Percentiles rank a stretch among this genome's conserved stretches.
phyloP scores from a whole-genome alignment of 2,888 invertebrate species.

The Drosophila incognita region DNA sequence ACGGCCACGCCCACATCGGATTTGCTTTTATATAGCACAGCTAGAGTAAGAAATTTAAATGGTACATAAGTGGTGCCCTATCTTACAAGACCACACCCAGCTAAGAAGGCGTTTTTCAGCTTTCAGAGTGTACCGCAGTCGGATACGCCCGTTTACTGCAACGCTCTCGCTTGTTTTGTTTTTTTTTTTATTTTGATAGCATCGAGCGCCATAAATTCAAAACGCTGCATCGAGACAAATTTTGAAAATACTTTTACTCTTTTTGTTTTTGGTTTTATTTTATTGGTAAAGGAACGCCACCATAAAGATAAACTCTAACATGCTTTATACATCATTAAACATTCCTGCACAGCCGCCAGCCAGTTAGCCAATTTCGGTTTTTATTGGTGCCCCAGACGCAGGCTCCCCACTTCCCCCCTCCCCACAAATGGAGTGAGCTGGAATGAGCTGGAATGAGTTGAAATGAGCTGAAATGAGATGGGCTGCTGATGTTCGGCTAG shows the following conservation, averaged over 20 bases:
- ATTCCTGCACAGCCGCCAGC: conserved; percentile 80
- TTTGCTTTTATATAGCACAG: too few species aligned
- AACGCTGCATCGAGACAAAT: conserved; percentile 73
- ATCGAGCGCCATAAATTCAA: conserved; percentile 77
- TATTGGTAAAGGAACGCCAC: conserved; percentile 74
- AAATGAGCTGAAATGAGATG: conserved; percentile 39
- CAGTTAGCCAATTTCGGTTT: conserved; percentile 39
- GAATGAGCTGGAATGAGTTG: conserved; percentile 23
- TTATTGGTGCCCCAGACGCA: conserved; percentile 50
- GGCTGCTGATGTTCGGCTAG: conserved; percentile 44
- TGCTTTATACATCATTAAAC: conserved; percentile 83
- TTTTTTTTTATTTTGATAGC: conserved; percentile 56
- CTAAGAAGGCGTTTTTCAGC: not conserved
- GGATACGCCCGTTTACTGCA: not conserved
- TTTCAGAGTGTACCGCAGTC: not conserved
- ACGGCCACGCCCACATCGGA: not conserved
- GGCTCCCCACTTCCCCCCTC: conserved; percentile 1
- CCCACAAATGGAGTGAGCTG: conserved; percentile 1
- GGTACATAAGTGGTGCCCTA: not conserved
- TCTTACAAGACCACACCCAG: not conserved
- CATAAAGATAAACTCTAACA: conserved; percentile 83
- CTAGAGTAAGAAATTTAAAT: not conserved
- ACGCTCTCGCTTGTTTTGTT: not conserved
- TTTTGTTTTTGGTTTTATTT: conserved; percentile 17
- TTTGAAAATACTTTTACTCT: conserved; percentile 69